These are phyloP conservation scores for Rhizomys pruinosus DNA, from an alignment of 2,113 vertebrate genomes.

Conservation along the genomic window DNA sequence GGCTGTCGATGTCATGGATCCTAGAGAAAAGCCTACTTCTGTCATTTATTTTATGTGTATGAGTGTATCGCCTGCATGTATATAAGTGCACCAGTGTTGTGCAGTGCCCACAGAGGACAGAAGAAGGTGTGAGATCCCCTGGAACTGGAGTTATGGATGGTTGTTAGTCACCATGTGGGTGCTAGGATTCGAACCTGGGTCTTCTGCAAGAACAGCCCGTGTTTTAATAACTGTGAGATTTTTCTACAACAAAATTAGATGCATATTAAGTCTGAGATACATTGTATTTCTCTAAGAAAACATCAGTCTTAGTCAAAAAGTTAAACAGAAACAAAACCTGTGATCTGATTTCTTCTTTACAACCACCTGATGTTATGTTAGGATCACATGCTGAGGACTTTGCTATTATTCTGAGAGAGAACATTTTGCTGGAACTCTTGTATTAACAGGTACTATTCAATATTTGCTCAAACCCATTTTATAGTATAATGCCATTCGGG, in stretches of 20 bases:
- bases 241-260: background rate
- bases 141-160: no score
- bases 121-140: no score
- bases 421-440: background rate
- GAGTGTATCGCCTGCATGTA: no score
- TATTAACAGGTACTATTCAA: background rate
- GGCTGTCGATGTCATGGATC: no score
- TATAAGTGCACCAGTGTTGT: no score
- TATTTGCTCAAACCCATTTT: background rate
- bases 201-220: no score
- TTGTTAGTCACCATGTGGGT: no score
- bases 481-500: background rate
- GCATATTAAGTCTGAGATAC: background rate
- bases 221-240: no score
- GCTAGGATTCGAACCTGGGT: no score
- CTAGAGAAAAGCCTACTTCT: no score
- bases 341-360: background rate
- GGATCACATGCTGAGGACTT: background rate
- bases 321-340: background rate
- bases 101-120: no score
- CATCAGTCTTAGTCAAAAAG: background rate
- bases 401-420: background rate
- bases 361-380: background rate
- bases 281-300: background rate
- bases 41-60: no score